phyloP scores from a whole-genome alignment of 1,140 invertebrate species.

The Mizuhopecten yessoensis region DNA sequence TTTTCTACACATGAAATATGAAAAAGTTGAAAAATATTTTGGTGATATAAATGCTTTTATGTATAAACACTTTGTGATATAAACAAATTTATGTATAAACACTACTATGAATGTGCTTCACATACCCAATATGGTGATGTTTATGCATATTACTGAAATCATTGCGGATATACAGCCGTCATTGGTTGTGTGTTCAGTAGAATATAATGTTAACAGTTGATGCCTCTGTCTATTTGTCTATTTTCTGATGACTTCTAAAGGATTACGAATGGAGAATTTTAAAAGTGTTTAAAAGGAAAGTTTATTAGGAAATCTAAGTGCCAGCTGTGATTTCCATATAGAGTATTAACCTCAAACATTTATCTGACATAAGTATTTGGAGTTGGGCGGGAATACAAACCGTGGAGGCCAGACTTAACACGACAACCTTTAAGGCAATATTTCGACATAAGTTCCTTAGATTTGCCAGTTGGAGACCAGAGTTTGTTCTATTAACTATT shows the following conservation, averaged over 20 bases:
- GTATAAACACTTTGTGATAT: no score
- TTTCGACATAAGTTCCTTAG: neutral
- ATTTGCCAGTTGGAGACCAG: neutral
- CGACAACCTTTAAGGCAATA: neutral
- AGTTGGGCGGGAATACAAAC: neutral
- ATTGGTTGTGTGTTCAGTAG: neutral
- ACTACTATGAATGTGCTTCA: no score
- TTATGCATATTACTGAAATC: neutral
- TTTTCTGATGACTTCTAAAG: slow-evolving; percentile 23
- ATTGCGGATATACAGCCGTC: neutral
- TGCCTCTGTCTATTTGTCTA: neutral
- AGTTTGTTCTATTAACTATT: neutral
- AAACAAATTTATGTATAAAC: no score
- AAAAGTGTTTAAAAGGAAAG: slow-evolving; percentile 5
- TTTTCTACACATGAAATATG: no score
- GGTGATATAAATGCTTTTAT: no score
- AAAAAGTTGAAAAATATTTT: no score
- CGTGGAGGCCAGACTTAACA: neutral
- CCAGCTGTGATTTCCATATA: slow-evolving; percentile 9
- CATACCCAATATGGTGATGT: neutral
- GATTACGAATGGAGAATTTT: neutral
- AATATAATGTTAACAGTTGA: neutral
- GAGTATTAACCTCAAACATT: neutral
- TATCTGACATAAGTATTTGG: slow-evolving; percentile 1
- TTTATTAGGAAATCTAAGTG: neutral